Evolutionary conservation across 1,140 invertebrate genomes (phyloP).

Genomic region (Drosophila baimaii): DNA sequence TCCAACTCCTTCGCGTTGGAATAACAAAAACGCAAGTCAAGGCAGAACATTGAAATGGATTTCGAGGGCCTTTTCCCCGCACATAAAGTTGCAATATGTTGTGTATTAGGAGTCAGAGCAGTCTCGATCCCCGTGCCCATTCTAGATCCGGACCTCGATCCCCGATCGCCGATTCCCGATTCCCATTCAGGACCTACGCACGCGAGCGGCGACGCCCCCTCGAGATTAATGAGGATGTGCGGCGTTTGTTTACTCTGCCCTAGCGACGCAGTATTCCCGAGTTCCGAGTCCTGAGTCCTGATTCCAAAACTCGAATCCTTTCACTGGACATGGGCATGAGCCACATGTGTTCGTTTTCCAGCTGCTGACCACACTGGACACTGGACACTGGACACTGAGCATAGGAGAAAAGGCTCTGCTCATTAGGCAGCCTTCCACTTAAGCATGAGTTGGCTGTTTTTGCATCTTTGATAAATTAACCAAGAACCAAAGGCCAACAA

Average conservation of each 20-base stretch:
- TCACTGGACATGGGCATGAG: slow-evolving; percentile 44
- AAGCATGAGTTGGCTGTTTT: slow-evolving; percentile 74
- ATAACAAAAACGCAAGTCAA: slow-evolving; percentile 50
- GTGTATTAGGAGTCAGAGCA: slow-evolving; percentile 61
- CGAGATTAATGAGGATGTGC: slow-evolving; percentile 76
- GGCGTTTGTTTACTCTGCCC: slow-evolving; percentile 65
- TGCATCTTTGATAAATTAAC: slow-evolving; percentile 59
- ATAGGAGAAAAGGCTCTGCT: slow-evolving; percentile 26
- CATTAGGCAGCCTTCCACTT: slow-evolving; percentile 75
- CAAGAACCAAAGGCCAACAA: slow-evolving; percentile 6
- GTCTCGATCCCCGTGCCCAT: slow-evolving; percentile 13
- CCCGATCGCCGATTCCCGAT: background rate
- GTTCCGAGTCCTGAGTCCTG: slow-evolving; percentile 4
- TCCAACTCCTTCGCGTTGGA: slow-evolving; percentile 26
- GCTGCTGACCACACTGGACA: slow-evolving; percentile 78
- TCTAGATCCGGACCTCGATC: slow-evolving; percentile 5
- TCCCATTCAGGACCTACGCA: slow-evolving; percentile 36
- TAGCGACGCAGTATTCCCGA: slow-evolving; percentile 16
- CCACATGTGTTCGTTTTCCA: slow-evolving; percentile 59
- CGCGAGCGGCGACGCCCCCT: slow-evolving; percentile 65
- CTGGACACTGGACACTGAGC: slow-evolving; percentile 13
- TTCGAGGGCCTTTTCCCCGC: slow-evolving; percentile 44
- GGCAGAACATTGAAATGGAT: slow-evolving; percentile 10
- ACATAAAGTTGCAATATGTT: slow-evolving; percentile 80
- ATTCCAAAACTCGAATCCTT: slow-evolving; percentile 58